Evolutionary conservation across 2,113 vertebrate genomes (phyloP), one percentile per base, ranked within the genome.

Genomic region (Podarcis raffonei): DNA sequence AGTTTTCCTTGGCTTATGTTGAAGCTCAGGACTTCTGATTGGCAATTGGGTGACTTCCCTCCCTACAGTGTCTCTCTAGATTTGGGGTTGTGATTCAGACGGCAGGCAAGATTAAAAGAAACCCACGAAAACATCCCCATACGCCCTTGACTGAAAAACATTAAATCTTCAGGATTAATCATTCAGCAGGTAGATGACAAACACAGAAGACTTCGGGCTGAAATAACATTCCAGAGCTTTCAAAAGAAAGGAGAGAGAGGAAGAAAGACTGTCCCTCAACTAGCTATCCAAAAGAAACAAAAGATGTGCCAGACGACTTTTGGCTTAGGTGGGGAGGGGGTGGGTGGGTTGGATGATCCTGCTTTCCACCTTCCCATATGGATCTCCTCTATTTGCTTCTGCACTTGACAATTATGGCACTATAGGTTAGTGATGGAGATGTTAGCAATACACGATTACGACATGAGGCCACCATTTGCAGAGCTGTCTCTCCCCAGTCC

Each of bases 211-310:
- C 87, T 76, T 88, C 92, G 95, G 92, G 89, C 69, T 94, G 92
- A 91, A 95, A 90, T 71, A 94, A 80, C 15, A 65, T 92, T 77
- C 91, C 87, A 83, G 81, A 81, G 18, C 76, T 81, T 66, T 91
- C 48, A 93, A 86, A 90, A 39, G 90, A 94, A 89, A 92, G 91
- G 91, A 91, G 65, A 35, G 18, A 32, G 90, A 79, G 16, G n/a
- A 72, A 79, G 66, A 83, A 94, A 79, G 89, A 89, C 48, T 87
- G 81, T 72, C 87, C 76, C 89, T 86, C 87, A 90, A 85, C 48
- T 32, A 77, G 35, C 76, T 88, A 86, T 95, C 91, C 94, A 96
- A 96, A 92, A 94, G 59, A 85, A 96, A 94, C 92, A 95, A 37
- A 90, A 57, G 91, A 87, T 74, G 75, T 94, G 92, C 86, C 89